phyloP scores from a whole-genome alignment of 2,888 invertebrate species.

The Desoria tigrina region DNA sequence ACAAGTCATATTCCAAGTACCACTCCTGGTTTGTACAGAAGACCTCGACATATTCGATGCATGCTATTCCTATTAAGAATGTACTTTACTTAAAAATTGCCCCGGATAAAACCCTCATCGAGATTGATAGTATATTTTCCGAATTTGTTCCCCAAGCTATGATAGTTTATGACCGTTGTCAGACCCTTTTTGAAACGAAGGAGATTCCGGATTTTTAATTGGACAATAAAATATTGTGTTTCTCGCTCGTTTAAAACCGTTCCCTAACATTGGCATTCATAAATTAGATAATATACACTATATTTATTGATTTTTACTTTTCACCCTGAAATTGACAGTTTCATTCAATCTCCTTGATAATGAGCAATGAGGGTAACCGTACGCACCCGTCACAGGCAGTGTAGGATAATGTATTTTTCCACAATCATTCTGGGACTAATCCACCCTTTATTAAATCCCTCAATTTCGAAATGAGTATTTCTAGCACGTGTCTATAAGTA shows the following conservation, averaged over 20 bases:
- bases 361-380: constrained; percentile 3
- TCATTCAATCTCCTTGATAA: background rate
- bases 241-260: no score
- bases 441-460: no score
- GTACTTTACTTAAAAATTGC: constrained; percentile 18
- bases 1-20: constrained; percentile 23
- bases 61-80: constrained; percentile 30
- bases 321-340: background rate
- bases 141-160: constrained; percentile 2
- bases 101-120: background rate
- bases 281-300: background rate
- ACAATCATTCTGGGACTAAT: no score
- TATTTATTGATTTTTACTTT: background rate
- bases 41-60: constrained; percentile 31
- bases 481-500: no score
- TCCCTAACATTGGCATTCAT: no score
- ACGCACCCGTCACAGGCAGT: constrained; percentile 14
- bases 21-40: constrained; percentile 43
- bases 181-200: constrained; percentile 9
- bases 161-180: constrained; percentile 13
- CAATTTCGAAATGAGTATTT: no score
- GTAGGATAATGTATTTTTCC: no score
- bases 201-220: constrained; percentile 6
- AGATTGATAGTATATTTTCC: constrained; percentile 4
- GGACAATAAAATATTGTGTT: background rate